phyloP scores from a whole-genome alignment of 1,140 invertebrate genomes.

The Drosophila punjabiensis region DNA sequence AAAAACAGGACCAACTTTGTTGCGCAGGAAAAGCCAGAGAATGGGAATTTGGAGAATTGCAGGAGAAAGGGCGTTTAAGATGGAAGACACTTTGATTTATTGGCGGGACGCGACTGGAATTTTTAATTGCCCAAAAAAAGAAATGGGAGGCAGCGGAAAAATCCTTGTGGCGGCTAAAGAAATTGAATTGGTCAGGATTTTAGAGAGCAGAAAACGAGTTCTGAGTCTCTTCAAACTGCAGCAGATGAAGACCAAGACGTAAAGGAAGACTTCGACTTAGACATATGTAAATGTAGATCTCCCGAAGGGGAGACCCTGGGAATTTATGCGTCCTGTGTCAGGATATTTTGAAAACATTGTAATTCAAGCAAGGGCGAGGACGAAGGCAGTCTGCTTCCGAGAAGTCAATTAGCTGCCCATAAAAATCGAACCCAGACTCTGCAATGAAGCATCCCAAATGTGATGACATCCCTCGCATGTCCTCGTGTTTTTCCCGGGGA shows the following conservation, averaged over 20 bases:
- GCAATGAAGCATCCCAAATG: not conserved
- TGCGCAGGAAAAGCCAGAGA: constrained; percentile 13
- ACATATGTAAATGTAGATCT: constrained; percentile 55
- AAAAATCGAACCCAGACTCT: constrained; percentile 44
- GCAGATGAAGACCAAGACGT: too few species aligned
- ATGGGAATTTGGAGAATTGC: constrained; percentile 2
- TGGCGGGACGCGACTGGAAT: constrained; percentile 75
- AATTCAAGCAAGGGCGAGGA: constrained; percentile 64
- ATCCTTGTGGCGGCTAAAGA: constrained; percentile 44
- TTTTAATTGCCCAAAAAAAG: constrained; percentile 62
- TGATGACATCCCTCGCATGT: constrained; percentile 31
- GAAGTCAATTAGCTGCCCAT: constrained; percentile 82
- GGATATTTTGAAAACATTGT: constrained; percentile 82
- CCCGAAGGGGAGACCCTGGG: constrained; percentile 2
- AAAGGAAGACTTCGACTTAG: not conserved
- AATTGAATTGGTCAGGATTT: constrained; percentile 69
- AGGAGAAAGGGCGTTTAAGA: constrained; percentile 32
- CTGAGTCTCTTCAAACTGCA: constrained; percentile 15
- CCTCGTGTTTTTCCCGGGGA: constrained; percentile 12
- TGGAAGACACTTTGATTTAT: constrained; percentile 80
- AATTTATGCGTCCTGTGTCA: constrained; percentile 82
- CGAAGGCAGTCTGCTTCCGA: constrained; percentile 54
- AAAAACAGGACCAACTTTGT: constrained; percentile 58
- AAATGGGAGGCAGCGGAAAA: constrained; percentile 11
- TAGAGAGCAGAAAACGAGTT: not conserved